Evolutionary conservation across 2,888 invertebrate genomes (phyloP), one percentile per base, ranked within the genome.

Genomic region (Exephanes ischioxanthus): DNA sequence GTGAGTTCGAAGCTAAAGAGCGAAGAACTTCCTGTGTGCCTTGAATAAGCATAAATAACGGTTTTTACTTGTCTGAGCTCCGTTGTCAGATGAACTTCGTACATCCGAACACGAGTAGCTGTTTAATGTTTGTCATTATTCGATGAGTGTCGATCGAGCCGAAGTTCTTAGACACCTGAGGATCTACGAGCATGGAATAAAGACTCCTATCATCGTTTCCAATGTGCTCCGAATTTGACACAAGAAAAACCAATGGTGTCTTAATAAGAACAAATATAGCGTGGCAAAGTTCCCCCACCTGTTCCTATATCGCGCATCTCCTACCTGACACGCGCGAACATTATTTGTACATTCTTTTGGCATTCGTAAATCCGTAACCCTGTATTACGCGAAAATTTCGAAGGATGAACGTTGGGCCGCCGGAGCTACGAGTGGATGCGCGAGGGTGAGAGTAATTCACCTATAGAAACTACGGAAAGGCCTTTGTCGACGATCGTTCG

Each of bases 361-460:
- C 63, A 63, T 63, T 33, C 30, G 33, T 63, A 30, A 63, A 30
- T 2, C 6, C 7, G 30, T 7, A 4, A n/a, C 37, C 22, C 19
- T 67, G 37, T 67, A 9, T 41, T 41, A 37, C 61, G 19, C 45
- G 48, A n/a, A 11, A 61, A 75, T 45, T 45, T 30, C 26, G 67
- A 67, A 55, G 77, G 67, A 55, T 37, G 26, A 37, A 22, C 67
- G 53, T n/a, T 33, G 37, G 51, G 33, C 63, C 22, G 76, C 51
- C 19, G 19, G 41, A 66, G 66, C 19, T 58, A 26, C 22, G 58
- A 22, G 58, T 22, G 76, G 11, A 51, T 77, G 53, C 67, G 67
- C 33, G 67, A 77, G 67, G 19, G 67, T 41, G 77, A 67, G 55
- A 77, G 67, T 77, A 77, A 77, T 77, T 77, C 77, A 77, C 53